These are phyloP conservation scores for Pempheris klunzingeri DNA, from an alignment of 2,797 vertebrate genomes.

Conservation along the genomic window DNA sequence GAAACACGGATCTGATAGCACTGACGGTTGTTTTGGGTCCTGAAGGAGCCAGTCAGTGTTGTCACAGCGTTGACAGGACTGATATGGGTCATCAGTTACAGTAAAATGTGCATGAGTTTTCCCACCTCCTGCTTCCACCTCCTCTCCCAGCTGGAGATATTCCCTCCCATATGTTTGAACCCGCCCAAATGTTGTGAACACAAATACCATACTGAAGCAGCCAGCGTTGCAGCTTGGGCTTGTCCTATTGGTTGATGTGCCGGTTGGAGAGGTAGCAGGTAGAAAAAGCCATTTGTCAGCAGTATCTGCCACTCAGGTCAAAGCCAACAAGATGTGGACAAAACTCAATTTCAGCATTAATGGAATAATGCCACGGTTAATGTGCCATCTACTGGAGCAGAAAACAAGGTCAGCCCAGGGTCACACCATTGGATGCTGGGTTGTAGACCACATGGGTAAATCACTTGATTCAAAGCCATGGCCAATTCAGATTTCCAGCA, in stretches of 20 bases:
- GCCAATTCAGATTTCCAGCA: slow-evolving; percentile 46
- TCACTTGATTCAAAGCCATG: slow-evolving; percentile 41
- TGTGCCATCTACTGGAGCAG: slow-evolving; percentile 73
- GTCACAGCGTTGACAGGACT: slow-evolving; percentile 6
- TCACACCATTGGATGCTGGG: slow-evolving; percentile 67
- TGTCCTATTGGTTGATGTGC: slow-evolving; percentile 40
- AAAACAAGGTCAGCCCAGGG: slow-evolving; percentile 78
- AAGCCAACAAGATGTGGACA: slow-evolving; percentile 76
- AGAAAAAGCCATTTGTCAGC: slow-evolving; percentile 77
- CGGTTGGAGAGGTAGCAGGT: slow-evolving; percentile 26
- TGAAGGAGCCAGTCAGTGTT: not conserved
- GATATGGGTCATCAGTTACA: slow-evolving; percentile 32
- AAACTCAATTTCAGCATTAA: slow-evolving; percentile 82
- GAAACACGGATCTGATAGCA: slow-evolving; percentile 25
- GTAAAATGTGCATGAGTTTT: slow-evolving; percentile 13
- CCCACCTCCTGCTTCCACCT: slow-evolving; percentile 31
- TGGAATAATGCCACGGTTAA: slow-evolving; percentile 83
- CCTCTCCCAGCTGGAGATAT: slow-evolving; percentile 46
- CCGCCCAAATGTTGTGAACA: slow-evolving; percentile 8
- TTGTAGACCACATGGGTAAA: slow-evolving; percentile 21
- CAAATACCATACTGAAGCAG: slow-evolving; percentile 20
- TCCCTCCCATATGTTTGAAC: slow-evolving; percentile 41
- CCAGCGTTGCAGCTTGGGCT: slow-evolving; percentile 2
- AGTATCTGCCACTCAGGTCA: slow-evolving; percentile 66
- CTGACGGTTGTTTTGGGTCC: not conserved